phyloP scores from a whole-genome alignment of 2,888 invertebrate species.

The Melieria picta region DNA sequence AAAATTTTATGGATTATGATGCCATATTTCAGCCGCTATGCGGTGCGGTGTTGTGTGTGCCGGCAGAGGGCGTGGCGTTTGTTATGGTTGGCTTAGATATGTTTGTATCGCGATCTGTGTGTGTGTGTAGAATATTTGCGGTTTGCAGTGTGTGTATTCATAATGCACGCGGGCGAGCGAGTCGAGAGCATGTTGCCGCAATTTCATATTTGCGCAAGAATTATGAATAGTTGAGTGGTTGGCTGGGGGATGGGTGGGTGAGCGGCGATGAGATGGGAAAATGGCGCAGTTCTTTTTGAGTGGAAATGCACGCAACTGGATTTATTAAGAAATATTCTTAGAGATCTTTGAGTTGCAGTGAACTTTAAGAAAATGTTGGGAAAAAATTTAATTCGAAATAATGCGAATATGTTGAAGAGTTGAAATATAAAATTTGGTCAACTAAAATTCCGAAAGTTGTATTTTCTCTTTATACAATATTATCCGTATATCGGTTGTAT shows the following conservation, averaged over 20 bases:
- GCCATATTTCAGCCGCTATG: conserved; percentile 17
- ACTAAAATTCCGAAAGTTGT: too few relatives aligned
- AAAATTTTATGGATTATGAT: conserved; percentile 34
- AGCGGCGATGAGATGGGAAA: neutral
- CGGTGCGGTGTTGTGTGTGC: neutral
- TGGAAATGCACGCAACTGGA: too few relatives aligned
- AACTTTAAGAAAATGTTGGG: too few relatives aligned
- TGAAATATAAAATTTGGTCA: too few relatives aligned
- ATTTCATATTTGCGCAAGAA: conserved; percentile 1
- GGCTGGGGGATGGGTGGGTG: neutral
- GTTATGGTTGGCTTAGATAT: conserved; percentile 20
- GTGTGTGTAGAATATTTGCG: conserved; percentile 18
- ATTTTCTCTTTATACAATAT: too few relatives aligned
- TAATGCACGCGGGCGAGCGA: neutral
- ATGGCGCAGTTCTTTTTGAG: too few relatives aligned
- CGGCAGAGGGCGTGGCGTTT: conserved; percentile 21
- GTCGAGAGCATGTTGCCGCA: neutral
- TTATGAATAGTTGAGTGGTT: neutral
- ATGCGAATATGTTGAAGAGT: too few relatives aligned
- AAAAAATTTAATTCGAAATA: too few relatives aligned
- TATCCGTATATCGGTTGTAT: too few relatives aligned
- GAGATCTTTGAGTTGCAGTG: too few relatives aligned
- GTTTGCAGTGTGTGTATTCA: neutral
- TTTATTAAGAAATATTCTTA: too few relatives aligned
- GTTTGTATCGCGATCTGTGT: conserved; percentile 7